These are phyloP conservation scores for Aldabrachelys gigantea DNA, from an alignment of 2,113 vertebrate genomes.

Conservation along the genomic window DNA sequence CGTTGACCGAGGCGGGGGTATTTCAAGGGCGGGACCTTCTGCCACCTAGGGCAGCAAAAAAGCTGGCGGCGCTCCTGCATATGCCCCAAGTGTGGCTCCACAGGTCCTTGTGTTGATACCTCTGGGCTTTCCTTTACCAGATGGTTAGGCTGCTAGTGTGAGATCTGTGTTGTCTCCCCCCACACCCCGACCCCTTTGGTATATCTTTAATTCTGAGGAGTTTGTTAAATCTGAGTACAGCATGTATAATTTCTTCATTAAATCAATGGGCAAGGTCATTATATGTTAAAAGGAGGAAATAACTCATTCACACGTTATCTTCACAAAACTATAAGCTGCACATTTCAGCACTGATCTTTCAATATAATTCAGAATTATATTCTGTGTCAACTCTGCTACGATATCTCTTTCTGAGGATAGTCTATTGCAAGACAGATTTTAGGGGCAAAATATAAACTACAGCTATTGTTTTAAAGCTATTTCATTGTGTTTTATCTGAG, in stretches of 20 bases:
- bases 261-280: constrained; percentile 76
- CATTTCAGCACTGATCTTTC: constrained; percentile 69
- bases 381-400: constrained; percentile 24
- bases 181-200: constrained; percentile 38
- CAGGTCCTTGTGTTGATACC: constrained; percentile 17
- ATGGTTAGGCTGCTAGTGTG: constrained; percentile 34
- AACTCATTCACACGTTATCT: constrained; percentile 66
- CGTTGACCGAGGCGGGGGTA: too few species aligned
- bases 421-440: constrained; percentile 14
- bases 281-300: constrained; percentile 69
- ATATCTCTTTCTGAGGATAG: constrained; percentile 1
- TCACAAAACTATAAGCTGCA: constrained; percentile 66
- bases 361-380: constrained; percentile 72
- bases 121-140: constrained; percentile 43
- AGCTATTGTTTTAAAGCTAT: neutral
- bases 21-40: too few species aligned
- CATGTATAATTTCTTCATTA: constrained; percentile 79
- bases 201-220: constrained; percentile 54
- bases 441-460: neutral
- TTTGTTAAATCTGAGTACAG: constrained; percentile 73
- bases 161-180: constrained; percentile 9
- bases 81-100: neutral
- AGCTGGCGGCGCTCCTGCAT: too few species aligned
- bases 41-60: too few species aligned
- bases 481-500: neutral